Evolutionary conservation across 2,797 vertebrate genomes (phyloP).

Genomic region (Chaetodon trifasciatus): DNA sequence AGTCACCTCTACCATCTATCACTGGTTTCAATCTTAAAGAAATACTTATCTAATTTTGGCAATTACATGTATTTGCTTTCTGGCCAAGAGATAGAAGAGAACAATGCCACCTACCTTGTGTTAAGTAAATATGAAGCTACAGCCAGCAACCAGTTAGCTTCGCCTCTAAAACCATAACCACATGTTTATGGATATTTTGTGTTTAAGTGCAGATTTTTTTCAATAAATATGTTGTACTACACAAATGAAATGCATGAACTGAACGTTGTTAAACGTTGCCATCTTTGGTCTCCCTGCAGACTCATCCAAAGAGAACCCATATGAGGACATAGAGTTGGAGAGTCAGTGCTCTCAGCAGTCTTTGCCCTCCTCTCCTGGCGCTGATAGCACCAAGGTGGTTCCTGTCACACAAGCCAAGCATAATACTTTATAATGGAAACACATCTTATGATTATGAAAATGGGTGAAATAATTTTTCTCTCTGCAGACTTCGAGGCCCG

Average conservation of each 20-base stretch:
- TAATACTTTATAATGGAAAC: not conserved
- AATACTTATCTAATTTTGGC: not conserved
- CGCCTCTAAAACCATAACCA: not conserved
- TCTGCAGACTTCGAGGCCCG: slow-evolving; percentile 64
- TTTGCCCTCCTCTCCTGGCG: slow-evolving; percentile 87
- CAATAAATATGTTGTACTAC: too few relatives aligned
- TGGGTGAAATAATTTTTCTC: not conserved
- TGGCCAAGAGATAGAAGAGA: not conserved
- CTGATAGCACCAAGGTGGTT: slow-evolving; percentile 86
- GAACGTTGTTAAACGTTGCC: slow-evolving; percentile 13
- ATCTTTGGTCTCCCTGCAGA: slow-evolving; percentile 61
- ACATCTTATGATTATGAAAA: not conserved
- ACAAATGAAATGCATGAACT: not conserved
- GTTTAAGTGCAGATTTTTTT: too few relatives aligned
- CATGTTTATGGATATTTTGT: too few relatives aligned
- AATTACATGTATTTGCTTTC: not conserved
- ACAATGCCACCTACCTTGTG: not conserved
- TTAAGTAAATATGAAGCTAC: not conserved
- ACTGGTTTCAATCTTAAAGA: not conserved
- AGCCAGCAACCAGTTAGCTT: not conserved
- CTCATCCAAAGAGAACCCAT: slow-evolving; percentile 91
- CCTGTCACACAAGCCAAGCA: slow-evolving; percentile 21
- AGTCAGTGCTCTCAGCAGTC: slow-evolving; percentile 90
- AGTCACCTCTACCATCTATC: slow-evolving; percentile 14
- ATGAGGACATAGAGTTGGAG: slow-evolving; percentile 93